Percentiles rank a stretch among this genome's conserved stretches.
Conservation (phyloP, 2,888 invertebrate genomes). For the Incurvaria masculella region DNA sequence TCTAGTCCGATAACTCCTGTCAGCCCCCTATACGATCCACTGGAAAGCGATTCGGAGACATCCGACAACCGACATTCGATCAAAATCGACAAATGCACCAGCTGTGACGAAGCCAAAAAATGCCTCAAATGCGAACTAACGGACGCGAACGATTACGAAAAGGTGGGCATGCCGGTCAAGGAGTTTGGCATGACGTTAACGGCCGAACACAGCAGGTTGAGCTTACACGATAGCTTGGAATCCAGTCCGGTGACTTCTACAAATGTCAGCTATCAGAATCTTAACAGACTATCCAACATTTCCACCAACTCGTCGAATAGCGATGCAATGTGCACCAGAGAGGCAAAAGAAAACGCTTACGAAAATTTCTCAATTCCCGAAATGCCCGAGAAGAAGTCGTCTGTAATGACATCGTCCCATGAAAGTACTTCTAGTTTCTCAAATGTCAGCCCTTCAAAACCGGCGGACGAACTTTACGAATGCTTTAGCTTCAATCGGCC, state of each 20-base stretch:
- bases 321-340: constrained; percentile 26
- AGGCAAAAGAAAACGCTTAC: constrained; percentile 6
- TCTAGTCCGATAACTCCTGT: constrained; percentile 36
- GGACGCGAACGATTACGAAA: constrained; percentile 33
- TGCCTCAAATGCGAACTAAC: constrained; percentile 45
- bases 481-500: constrained; percentile 40
- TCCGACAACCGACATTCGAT: constrained; percentile 44
- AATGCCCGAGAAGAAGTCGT: constrained; percentile 21
- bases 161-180: constrained; percentile 11
- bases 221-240: constrained; percentile 32
- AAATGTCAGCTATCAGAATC: constrained; percentile 48
- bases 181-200: constrained; percentile 17
- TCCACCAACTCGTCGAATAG: constrained; percentile 38
- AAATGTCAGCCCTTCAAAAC: constrained; percentile 33
- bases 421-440: constrained; percentile 47
- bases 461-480: constrained; percentile 37
- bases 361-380: constrained; percentile 15
- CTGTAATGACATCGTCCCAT: constrained; percentile 45
- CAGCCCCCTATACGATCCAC: constrained; percentile 39
- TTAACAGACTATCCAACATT: constrained; percentile 45
- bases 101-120: constrained; percentile 31
- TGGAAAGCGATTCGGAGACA: constrained; percentile 45
- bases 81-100: constrained; percentile 31
- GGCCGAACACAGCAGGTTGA: constrained; percentile 12
- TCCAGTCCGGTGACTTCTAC: constrained; percentile 37